Percentiles rank a stretch among this genome's conserved stretches.
phyloP scores from a whole-genome alignment of 1,140 invertebrate species.

The Drosophila lowei region DNA sequence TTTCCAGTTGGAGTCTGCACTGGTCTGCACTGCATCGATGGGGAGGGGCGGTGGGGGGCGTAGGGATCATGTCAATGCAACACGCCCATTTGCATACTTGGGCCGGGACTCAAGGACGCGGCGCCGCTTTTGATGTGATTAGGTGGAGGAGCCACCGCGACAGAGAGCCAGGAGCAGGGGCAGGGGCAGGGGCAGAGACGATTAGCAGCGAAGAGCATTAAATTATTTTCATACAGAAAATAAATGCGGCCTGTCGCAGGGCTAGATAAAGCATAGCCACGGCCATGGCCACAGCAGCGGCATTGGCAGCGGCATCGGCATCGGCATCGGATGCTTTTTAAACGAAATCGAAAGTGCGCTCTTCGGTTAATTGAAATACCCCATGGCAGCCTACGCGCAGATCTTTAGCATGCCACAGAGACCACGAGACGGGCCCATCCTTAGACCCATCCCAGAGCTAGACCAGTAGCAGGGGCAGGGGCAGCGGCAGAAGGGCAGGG shows the following conservation, averaged over 20 bases:
- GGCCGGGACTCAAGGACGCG: constrained; percentile 64
- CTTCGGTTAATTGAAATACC: constrained; percentile 76
- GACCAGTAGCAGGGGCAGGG: constrained; percentile 27
- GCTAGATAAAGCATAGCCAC: constrained; percentile 58
- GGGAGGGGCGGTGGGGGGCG: constrained; percentile 13
- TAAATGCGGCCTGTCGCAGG: constrained; percentile 55
- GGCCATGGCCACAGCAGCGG: constrained; percentile 23
- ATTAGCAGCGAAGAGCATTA: constrained; percentile 57
- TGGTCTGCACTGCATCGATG: constrained; percentile 1
- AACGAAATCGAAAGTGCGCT: constrained; percentile 78
- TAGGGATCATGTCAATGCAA: constrained; percentile 33
- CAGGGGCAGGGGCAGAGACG: constrained; percentile 6
- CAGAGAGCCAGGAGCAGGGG: neutral
- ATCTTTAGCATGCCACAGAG: constrained; percentile 30
- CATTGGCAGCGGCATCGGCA: no score
- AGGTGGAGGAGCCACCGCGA: constrained; percentile 5
- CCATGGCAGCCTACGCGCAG: constrained; percentile 60
- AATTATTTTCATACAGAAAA: constrained; percentile 73
- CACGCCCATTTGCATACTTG: constrained; percentile 69
- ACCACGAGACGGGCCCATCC: neutral
- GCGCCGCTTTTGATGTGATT: constrained; percentile 69
- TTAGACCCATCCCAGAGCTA: constrained; percentile 10
- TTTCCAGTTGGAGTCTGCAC: neutral
- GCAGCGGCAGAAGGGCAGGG: constrained; percentile 1
- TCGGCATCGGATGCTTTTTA: constrained; percentile 2